These are phyloP conservation scores for Calyptomena viridis DNA, from an alignment of 2,113 vertebrate genomes.

Conservation along the genomic window DNA sequence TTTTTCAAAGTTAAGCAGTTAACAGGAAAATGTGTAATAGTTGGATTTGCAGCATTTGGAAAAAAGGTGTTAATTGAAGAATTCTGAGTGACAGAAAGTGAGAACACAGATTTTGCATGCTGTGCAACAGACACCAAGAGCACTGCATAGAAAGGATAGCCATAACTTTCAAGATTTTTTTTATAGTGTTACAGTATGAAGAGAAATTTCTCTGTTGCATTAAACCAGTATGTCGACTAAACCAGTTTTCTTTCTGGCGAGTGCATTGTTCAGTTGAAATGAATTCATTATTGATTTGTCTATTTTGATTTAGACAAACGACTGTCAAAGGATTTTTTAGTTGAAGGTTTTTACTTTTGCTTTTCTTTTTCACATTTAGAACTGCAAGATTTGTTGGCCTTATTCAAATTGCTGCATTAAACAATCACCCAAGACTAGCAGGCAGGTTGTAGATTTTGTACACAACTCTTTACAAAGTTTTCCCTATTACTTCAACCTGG, in stretches of 20 bases:
- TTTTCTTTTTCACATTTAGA: neutral
- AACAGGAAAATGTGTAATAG: neutral
- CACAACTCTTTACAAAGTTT: neutral
- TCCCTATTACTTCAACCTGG: neutral
- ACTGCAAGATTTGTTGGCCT: neutral
- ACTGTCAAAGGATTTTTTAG: neutral
- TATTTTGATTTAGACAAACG: neutral
- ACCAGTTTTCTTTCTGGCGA: neutral
- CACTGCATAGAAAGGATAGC: neutral
- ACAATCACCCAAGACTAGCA: neutral
- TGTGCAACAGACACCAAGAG: neutral
- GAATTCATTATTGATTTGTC: neutral
- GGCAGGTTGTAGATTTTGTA: neutral
- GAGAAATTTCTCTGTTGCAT: neutral
- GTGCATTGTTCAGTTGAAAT: neutral
- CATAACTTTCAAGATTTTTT: neutral
- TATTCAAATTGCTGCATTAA: neutral
- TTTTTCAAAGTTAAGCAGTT: neutral
- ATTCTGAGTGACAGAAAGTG: neutral
- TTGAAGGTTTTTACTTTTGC: neutral
- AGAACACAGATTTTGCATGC: neutral
- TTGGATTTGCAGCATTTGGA: neutral
- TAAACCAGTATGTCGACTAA: neutral
- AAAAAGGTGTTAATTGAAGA: constrained; percentile 28
- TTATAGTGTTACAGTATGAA: neutral